Evolutionary conservation across 2,113 vertebrate species (phyloP).

Genomic region (Gopherus flavomarginatus): DNA sequence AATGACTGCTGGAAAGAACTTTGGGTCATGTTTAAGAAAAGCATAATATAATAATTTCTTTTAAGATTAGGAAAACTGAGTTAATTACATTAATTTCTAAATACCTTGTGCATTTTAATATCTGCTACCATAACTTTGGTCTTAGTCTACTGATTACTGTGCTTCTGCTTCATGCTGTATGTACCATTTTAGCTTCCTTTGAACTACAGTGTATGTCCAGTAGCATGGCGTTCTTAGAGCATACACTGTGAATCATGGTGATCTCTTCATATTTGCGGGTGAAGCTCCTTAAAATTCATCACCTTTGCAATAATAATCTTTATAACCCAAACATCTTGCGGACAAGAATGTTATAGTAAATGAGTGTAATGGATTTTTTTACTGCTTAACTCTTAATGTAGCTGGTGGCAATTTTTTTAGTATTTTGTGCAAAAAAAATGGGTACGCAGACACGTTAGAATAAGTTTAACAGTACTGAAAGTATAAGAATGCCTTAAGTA

Average conservation of each 20-base stretch:
- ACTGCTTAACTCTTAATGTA: constrained; percentile 4
- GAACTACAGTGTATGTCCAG: background rate
- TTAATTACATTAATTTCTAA: background rate
- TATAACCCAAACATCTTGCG: constrained; percentile 13
- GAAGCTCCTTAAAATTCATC: constrained; percentile 15
- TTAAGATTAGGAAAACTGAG: background rate
- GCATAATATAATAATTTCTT: background rate
- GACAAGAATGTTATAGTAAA: constrained; percentile 33
- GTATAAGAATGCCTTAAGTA: constrained; percentile 59
- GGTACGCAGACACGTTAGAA: constrained; percentile 43
- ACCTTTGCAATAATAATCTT: constrained; percentile 64
- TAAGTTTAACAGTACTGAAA: constrained; percentile 46
- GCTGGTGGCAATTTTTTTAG: background rate
- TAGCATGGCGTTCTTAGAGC: background rate
- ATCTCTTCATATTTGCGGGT: background rate
- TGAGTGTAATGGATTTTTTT: background rate
- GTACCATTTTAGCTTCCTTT: background rate
- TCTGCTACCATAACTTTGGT: background rate
- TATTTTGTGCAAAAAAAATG: constrained; percentile 6
- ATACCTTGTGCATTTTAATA: fast-evolving
- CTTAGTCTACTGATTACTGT: background rate
- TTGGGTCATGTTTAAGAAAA: background rate
- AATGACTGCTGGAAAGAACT: background rate
- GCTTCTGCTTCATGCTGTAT: constrained; percentile 21
- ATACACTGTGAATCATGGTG: background rate